phyloP scores from a whole-genome alignment of 2,888 invertebrate genomes.

The Phrixothrix hirtus region DNA sequence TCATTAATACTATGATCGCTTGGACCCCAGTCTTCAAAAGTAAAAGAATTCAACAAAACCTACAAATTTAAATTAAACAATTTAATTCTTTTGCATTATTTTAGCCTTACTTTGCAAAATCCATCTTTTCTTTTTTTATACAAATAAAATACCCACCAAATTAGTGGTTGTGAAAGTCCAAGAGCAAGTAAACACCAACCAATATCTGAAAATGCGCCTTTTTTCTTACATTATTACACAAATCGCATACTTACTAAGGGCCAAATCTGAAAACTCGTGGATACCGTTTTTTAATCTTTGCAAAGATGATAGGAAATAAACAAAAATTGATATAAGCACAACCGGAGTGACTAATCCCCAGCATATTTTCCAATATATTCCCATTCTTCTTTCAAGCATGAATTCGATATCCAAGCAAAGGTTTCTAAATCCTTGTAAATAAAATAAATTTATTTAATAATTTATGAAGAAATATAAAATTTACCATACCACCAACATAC shows the following conservation, averaged over 20 bases:
- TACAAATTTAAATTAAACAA: constrained; percentile 7
- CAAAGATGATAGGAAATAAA: constrained; percentile 67
- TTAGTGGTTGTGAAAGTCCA: constrained; percentile 58
- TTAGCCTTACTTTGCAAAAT: not conserved
- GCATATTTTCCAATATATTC: constrained; percentile 75
- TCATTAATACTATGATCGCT: constrained; percentile 21
- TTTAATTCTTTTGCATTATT: not conserved
- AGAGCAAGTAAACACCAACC: constrained; percentile 60
- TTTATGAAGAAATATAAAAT: constrained; percentile 16
- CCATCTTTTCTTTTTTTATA: constrained; percentile 18
- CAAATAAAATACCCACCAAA: constrained; percentile 55
- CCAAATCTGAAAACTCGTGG: constrained; percentile 62
- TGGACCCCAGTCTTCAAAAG: constrained; percentile 33
- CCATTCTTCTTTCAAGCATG: constrained; percentile 71
- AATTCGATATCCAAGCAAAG: constrained; percentile 73
- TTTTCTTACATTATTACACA: not conserved
- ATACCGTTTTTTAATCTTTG: constrained; percentile 64
- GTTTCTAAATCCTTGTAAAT: constrained; percentile 59
- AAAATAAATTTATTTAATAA: not conserved
- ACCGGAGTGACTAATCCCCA: constrained; percentile 74
- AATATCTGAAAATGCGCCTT: constrained; percentile 46
- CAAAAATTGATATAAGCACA: constrained; percentile 67
- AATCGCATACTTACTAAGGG: constrained; percentile 46
- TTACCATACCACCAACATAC: constrained; percentile 66
- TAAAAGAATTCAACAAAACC: constrained; percentile 31